Conservation (phyloP, 1,140 invertebrate genomes). For the Stegodyphus mimosarum region DNA sequence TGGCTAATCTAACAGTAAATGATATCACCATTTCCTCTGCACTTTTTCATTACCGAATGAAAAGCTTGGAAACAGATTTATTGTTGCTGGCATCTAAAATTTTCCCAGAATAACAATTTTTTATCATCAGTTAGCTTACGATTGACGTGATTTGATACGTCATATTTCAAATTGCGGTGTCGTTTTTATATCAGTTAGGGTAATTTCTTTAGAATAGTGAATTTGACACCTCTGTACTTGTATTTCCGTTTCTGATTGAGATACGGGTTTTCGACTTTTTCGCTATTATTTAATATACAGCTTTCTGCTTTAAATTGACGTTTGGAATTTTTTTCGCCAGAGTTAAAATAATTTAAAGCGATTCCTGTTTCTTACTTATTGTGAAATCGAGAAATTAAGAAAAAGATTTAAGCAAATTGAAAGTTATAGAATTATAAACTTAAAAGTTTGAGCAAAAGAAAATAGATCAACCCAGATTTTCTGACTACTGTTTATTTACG, state of each 20-base stretch:
- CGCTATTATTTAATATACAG: neutral
- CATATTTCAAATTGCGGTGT: neutral
- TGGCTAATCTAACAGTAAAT: too few relatives aligned
- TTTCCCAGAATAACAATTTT: neutral
- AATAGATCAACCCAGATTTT: too few relatives aligned
- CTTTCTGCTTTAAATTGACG: neutral
- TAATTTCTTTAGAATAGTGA: neutral
- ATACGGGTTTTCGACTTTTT: neutral
- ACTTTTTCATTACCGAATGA: neutral
- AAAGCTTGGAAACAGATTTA: neutral
- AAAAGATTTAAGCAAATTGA: too few relatives aligned
- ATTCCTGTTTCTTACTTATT: neutral
- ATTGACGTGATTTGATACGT: neutral
- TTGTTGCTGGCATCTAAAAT: neutral
- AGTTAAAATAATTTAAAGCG: neutral
- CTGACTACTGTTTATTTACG: neutral
- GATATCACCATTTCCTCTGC: neutral
- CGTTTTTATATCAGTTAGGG: neutral
- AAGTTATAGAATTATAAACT: constrained; percentile 9
- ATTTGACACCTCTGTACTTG: neutral
- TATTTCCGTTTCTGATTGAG: neutral
- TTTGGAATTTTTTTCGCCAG: neutral
- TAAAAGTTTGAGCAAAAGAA: neutral
- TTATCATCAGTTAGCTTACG: neutral
- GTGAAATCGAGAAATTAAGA: neutral